Evolutionary conservation across 2,888 invertebrate species (phyloP), one percentile per base, ranked within the genome.

Genomic region (Craniophora ligustri): DNA sequence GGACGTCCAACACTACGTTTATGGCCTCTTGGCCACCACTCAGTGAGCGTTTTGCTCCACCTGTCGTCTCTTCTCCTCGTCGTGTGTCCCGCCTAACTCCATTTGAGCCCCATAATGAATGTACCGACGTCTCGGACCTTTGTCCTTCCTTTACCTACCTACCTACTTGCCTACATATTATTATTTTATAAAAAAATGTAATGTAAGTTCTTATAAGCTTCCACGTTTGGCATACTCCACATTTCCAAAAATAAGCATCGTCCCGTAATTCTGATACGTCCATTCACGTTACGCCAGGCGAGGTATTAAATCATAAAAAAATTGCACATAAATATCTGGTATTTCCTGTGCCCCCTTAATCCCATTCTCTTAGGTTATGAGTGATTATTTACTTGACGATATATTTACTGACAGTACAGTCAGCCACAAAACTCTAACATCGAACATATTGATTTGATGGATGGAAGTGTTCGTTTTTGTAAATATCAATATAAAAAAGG

Each of bases 331-430:
- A 64, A 69, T 63, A 76, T 71, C 59, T 65, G 48, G 61, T 61
- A 75, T 82, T 84, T 86, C 85, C 85, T 79, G 67, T 84, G 89
- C 79, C 86, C 90, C 83, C 86, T 75, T 89, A 79, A 86, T 84
- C 90, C 68, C 79, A 82, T 82, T 81, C 66, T 81, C 67, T 72
- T 73, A 67, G 59, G 68, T 79, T 75, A 82, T 87, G 86, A 88
- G 86, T 77, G 83, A 86, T 80, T 70, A 75, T 77, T 78, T 63
- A 75, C 66, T 78, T 78, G 77, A 77, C 59, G 75, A 76, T 76
- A 67, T 77, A 66, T 72, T 73, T 68, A 66, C 58, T 50, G 51
- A 48, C 46, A 58, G 82, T 83, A 85, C 78, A 76, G 67, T 74
- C 61, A 21, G 3, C n/a, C 10, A 14, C 50, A 57, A 68, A 53